Conservation (phyloP, 2,888 invertebrate species). For the Zygaena filipendulae region DNA sequence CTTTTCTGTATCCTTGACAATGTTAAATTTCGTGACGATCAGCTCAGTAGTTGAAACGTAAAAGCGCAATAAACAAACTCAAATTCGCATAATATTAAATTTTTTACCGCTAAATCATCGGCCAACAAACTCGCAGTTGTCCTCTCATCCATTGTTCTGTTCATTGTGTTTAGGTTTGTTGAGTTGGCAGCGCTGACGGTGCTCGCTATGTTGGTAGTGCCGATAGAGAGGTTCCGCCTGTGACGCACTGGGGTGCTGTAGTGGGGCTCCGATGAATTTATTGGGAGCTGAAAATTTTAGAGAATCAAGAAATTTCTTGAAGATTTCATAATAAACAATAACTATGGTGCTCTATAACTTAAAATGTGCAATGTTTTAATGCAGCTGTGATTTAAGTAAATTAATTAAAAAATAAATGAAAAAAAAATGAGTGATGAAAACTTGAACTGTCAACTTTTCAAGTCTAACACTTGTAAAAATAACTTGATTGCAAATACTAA, state of each 20-base stretch:
- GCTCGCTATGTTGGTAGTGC: slow-evolving; percentile 50
- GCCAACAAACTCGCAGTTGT: slow-evolving; percentile 67
- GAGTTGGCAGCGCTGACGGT: slow-evolving; percentile 35
- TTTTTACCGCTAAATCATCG: slow-evolving; percentile 67
- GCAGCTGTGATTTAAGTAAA: background rate
- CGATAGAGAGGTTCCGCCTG: slow-evolving; percentile 56
- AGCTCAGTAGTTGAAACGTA: no score
- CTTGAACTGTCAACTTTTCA: no score
- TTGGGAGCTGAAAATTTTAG: slow-evolving; percentile 28
- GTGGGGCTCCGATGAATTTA: slow-evolving; percentile 51
- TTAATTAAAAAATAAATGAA: no score
- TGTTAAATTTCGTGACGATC: no score
- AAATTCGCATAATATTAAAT: no score
- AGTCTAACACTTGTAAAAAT: no score
- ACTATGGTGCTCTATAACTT: background rate
- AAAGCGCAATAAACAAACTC: no score
- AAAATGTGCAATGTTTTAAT: background rate
- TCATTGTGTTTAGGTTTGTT: slow-evolving; percentile 46
- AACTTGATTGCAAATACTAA: no score
- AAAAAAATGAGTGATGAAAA: no score
- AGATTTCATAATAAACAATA: background rate
- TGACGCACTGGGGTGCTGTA: slow-evolving; percentile 63
- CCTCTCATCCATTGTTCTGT: slow-evolving; percentile 70
- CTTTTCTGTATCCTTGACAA: no score
- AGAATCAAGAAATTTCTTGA: background rate